Percentiles rank a stretch among this genome's conserved stretches.
Evolutionary conservation across 2,888 invertebrate species (phyloP).

Genomic region (Norana najaformis): DNA sequence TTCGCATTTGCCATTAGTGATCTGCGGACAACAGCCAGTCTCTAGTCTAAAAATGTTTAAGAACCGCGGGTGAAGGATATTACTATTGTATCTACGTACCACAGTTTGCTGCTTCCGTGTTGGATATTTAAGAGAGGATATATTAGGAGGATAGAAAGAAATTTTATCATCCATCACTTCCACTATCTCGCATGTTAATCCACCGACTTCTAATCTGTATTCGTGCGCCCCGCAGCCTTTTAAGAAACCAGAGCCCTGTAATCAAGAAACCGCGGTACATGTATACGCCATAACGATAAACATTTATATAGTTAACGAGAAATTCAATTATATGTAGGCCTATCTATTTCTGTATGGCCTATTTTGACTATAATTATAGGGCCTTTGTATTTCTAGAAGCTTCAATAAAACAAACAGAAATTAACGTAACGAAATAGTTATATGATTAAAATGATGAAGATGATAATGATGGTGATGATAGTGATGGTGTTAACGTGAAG

Average conservation of each 20-base stretch:
- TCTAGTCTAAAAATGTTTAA: too few relatives aligned
- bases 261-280: neutral
- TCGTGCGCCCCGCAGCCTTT: neutral
- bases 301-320: too few relatives aligned
- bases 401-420: neutral
- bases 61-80: too few relatives aligned
- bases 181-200: neutral
- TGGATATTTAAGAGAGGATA: neutral
- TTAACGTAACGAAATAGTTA: neutral
- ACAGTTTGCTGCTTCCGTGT: neutral
- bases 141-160: neutral
- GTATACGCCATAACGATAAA: too few relatives aligned
- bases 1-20: too few relatives aligned
- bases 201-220: neutral
- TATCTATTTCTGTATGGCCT: too few relatives aligned
- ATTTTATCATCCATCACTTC: neutral
- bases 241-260: neutral
- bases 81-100: slow-evolving; percentile 3
- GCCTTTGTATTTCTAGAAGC: neutral
- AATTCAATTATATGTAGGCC: too few relatives aligned
- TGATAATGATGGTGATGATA: neutral
- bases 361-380: too few relatives aligned
- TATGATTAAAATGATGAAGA: neutral
- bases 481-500: neutral
- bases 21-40: too few relatives aligned